Evolutionary conservation across 2,113 vertebrate species (phyloP), one percentile per base, ranked within the genome.

Genomic region (Clupea harengus): DNA sequence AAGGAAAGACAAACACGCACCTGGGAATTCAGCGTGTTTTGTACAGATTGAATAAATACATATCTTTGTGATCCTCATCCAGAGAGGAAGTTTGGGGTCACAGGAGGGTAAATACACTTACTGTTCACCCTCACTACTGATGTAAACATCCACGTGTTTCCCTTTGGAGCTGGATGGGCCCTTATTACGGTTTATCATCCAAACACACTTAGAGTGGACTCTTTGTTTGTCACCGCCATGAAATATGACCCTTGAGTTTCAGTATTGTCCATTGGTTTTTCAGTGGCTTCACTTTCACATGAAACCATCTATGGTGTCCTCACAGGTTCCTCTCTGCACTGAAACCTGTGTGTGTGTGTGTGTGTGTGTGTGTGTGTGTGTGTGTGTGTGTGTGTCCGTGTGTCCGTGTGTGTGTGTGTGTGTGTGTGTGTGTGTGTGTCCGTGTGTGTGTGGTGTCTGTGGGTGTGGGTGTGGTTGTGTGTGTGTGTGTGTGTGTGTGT

Each of bases 301-400:
- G 54, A 60, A 60, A 60, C 54, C 18, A 60, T 9, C 39, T 39
- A 39, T 39, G 39, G 39, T 39, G 39, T 39, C 39, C 47, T 11
- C 47, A 60, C 52, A 60, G 54, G 6, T 60, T 60, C 54, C 20
- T 60, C 20, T 20, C 4, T 22, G 4, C 54, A 7, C 54, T 60
- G 20, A 2, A 60, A 60, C 54, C 20, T 49, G 60, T 64, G 6
- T 64, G 60, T 39, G 39, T 39, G 39, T 39, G 39, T 39, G 39
- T 39, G 39, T 39, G 1, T 39, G 60, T 88, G 90, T 89, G 86
- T 85, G 85, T 45, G 60, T 64, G 60, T 64, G 60, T 64, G 60
- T 83, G 82, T 78, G 88, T 20, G 78, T 85, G 82, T 80, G 47
- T 80, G 22, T 67, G 60, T 88, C 90, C 88, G 86, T 85, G 85